Base-by-base conservation (phyloP, 2,888 invertebrate species). In the Lycophotia porphyrea region DNA sequence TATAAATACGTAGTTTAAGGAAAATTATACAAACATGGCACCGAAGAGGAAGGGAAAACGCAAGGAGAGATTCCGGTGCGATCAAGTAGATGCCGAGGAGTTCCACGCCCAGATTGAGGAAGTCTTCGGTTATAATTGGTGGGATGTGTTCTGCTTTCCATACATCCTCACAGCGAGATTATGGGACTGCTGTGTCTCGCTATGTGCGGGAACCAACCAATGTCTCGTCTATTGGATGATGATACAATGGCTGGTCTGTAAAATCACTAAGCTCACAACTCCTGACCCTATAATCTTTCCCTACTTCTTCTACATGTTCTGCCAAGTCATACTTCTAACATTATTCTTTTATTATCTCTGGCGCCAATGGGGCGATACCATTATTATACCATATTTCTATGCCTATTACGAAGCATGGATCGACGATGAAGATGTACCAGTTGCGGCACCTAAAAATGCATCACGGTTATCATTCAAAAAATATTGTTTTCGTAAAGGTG, bases 401-500 rank as follows among this genome's bases (percentile, higher is more conserved):
- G 83, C 93, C 3, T 89, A 91, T 71, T 93, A 91, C 52, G 61
- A 82, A 0, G 88, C 89, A 0, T 68, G 94, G 15, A 27, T 71
- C 0, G 89, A 85, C 0, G 81, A 81, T 0, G 71, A 80, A 1
- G 0, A 0, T 0, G 5, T 3, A 3, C 4, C 24, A 0, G 2
- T 0, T 5, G 0, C 0, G 1, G 0, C 21, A 5, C 0, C 1
- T 9, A 24, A 44, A 36, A 84, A 85, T 13, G 4, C 64, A 13
- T 21, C 74, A 8, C 52, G 81, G 21, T 64, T 88, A 44, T 82
- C 88, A 1, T 94, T 95, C 71, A 91, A 94, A 81, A 92, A 91
- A 80, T 96, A 94, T 76, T 96, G 96, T 85, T 96, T 95, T 72
- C 93, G 91, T 74, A 96, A 95, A 92, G 92, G 94, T 60, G 96